A percentile compares a stretch with the other conserved stretches of the same genome.
Evolutionary conservation across 2,797 vertebrate species (phyloP).

Genomic region (Falco cherrug): DNA sequence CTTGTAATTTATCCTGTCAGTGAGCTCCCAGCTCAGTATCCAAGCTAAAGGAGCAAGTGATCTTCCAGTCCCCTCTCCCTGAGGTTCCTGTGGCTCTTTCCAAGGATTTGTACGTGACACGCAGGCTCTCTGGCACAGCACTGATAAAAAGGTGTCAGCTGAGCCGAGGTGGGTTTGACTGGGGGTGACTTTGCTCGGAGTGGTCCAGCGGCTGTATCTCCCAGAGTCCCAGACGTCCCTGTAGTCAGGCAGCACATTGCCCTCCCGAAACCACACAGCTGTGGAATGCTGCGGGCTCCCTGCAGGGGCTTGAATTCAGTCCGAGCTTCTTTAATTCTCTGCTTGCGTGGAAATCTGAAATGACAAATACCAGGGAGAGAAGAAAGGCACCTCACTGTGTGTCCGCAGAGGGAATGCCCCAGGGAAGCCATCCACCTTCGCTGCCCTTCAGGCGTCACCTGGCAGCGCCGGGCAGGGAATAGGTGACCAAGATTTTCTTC

Average conservation of each 20-base stretch:
- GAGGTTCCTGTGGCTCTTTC: not conserved
- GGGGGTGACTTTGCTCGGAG: conserved; percentile 33
- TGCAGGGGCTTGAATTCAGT: not conserved
- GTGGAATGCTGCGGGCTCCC: accelerated
- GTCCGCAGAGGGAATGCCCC: not conserved
- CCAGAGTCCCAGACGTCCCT: not conserved
- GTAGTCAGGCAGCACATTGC: not conserved
- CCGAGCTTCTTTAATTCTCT: not conserved
- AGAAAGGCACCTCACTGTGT: not conserved
- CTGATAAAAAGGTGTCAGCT: conserved; percentile 16
- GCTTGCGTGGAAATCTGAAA: not conserved
- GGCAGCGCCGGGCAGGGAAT: not conserved
- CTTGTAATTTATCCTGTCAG: not conserved
- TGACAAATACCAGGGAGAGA: not conserved
- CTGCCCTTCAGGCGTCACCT: not conserved
- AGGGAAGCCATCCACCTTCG: not conserved
- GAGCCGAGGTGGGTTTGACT: not conserved
- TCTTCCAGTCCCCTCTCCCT: not conserved
- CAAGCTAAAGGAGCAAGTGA: not conserved
- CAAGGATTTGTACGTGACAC: not conserved
- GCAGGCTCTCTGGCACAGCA: not conserved
- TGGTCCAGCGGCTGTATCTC: not conserved
- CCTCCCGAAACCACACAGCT: not conserved
- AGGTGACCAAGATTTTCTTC: too few relatives aligned
- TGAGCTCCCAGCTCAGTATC: not conserved